phyloP scores from a whole-genome alignment of 2,888 invertebrate species.

The Plebejus anna region DNA sequence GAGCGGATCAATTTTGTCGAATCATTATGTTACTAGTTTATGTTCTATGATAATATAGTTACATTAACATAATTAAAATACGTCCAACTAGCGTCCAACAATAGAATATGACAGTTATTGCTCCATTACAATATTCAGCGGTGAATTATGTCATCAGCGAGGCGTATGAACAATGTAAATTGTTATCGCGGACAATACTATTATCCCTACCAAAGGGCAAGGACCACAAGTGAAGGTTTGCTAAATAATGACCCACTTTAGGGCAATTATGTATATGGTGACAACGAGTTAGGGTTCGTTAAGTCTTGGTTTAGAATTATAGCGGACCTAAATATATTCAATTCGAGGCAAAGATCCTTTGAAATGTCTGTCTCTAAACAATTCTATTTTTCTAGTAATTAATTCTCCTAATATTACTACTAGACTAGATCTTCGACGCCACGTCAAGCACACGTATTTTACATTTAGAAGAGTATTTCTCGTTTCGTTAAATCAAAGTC shows the following conservation, averaged over 20 bases:
- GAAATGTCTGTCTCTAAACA: too few relatives aligned
- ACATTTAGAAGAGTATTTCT: too few relatives aligned
- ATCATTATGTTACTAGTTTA: background rate
- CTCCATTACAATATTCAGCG: background rate
- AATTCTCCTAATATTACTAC: too few relatives aligned
- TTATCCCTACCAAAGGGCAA: slow-evolving; percentile 21
- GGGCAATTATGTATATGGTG: slow-evolving; percentile 14
- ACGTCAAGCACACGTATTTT: too few relatives aligned
- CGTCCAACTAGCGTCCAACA: background rate
- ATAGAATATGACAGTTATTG: slow-evolving; percentile 10
- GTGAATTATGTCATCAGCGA: slow-evolving; percentile 12
- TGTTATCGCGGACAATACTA: slow-evolving; percentile 14
- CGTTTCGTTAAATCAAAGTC: too few relatives aligned
- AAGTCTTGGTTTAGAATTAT: background rate
- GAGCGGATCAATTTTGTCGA: too few relatives aligned
- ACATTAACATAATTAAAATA: background rate
- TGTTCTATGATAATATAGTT: background rate
- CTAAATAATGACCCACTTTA: slow-evolving; percentile 16
- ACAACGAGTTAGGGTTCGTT: background rate
- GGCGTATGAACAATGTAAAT: slow-evolving; percentile 22
- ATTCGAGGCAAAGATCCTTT: too few relatives aligned
- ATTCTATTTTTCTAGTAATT: too few relatives aligned
- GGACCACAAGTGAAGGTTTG: slow-evolving; percentile 17
- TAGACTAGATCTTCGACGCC: too few relatives aligned
- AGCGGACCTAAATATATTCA: background rate